Conservation (phyloP, 2,888 invertebrate species). For the Stenodema calcarata region DNA sequence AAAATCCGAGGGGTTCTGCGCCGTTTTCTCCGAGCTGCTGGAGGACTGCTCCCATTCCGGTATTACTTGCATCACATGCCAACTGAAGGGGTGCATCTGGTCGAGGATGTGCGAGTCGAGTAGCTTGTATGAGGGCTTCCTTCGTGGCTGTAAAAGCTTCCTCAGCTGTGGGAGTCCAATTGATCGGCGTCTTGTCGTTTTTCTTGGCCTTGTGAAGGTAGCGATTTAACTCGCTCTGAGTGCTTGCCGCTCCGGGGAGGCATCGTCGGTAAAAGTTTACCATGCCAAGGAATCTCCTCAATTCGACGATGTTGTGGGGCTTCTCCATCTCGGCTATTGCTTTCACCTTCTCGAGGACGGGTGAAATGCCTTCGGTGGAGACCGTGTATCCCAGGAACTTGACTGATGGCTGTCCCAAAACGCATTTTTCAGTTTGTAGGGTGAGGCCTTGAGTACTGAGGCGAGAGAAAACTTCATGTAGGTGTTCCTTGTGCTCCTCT, state of each 20-base stretch:
- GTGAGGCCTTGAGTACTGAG: too few relatives aligned
- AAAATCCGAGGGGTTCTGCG: conserved; percentile 55
- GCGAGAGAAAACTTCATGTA: background rate
- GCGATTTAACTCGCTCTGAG: conserved; percentile 40
- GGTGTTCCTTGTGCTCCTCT: background rate
- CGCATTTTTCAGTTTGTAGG: background rate
- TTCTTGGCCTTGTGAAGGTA: too few relatives aligned
- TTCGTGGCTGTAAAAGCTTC: background rate
- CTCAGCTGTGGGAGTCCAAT: background rate
- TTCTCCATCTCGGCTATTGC: conserved; percentile 45
- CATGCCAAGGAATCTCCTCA: conserved; percentile 59
- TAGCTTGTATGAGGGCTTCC: background rate
- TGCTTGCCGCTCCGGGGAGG: conserved; percentile 56
- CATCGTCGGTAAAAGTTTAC: conserved; percentile 60
- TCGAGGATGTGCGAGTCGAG: conserved; percentile 55
- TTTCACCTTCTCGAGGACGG: conserved; percentile 45
- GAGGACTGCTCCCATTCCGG: conserved; percentile 40
- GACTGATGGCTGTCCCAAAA: background rate
- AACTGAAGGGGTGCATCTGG: conserved; percentile 55
- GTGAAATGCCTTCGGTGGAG: background rate
- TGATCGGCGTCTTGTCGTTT: background rate
- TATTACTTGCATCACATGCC: conserved; percentile 32
- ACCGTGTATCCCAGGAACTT: conserved; percentile 26
- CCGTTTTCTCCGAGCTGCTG: conserved; percentile 41
- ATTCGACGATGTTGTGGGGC: conserved; percentile 52